Conservation (phyloP, 1,140 invertebrate species). For the Drosophila neocordata region DNA sequence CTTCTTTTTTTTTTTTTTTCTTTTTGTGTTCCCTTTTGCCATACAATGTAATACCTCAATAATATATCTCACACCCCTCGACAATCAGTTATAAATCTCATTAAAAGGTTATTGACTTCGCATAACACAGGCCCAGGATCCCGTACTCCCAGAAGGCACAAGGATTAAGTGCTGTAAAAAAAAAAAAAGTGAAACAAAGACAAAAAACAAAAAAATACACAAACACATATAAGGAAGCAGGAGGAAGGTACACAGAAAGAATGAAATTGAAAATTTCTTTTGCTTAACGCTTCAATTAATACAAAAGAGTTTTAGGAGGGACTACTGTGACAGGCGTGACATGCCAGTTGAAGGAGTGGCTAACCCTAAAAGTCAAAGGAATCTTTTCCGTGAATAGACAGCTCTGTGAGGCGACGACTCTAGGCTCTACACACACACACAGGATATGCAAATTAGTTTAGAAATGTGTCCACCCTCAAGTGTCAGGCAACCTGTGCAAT, state of each 20-base stretch:
- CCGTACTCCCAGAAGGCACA: constrained; percentile 19
- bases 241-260: constrained; percentile 27
- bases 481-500: constrained; percentile 42
- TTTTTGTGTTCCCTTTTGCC: neutral
- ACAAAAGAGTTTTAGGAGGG: constrained; percentile 72
- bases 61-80: constrained; percentile 56
- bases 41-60: constrained; percentile 69
- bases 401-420: constrained; percentile 33
- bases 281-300: constrained; percentile 81
- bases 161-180: constrained; percentile 58
- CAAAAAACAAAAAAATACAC: constrained; percentile 13
- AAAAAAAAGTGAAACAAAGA: constrained; percentile 25
- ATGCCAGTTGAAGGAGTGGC: constrained; percentile 40
- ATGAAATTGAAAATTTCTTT: constrained; percentile 61
- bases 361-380: constrained; percentile 45
- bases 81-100: constrained; percentile 76
- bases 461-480: constrained; percentile 76
- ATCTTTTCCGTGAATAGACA: constrained; percentile 48
- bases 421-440: neutral
- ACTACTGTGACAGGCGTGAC: constrained; percentile 60
- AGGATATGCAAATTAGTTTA: constrained; percentile 74
- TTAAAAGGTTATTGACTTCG: constrained; percentile 80
- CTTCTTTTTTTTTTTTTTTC: constrained; percentile 13
- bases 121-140: constrained; percentile 16
- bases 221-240: constrained; percentile 1